Conservation (phyloP, 2,888 invertebrate species). For the Siphlonurus alternatus region DNA sequence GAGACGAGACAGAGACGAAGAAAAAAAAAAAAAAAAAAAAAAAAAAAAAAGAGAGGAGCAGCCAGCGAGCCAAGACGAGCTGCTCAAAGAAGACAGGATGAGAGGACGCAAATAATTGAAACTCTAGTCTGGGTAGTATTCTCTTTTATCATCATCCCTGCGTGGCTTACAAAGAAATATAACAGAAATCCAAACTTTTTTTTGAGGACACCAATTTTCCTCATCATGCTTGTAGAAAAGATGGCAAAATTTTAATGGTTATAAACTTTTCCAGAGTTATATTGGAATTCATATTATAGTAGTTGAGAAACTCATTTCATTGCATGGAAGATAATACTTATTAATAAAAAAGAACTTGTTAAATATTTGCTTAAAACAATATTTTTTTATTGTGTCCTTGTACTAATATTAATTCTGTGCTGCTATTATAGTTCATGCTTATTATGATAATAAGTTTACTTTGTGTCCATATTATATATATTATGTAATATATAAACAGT, state of each 20-base stretch:
- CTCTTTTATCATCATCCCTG: not conserved
- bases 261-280: not conserved
- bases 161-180: not conserved
- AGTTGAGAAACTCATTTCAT: conserved; percentile 2
- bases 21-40: not conserved
- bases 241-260: too few relatives aligned
- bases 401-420: too few relatives aligned
- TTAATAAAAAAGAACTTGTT: not conserved
- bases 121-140: not conserved
- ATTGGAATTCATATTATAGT: conserved; percentile 1
- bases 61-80: not conserved
- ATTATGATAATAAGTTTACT: too few relatives aligned
- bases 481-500: too few relatives aligned
- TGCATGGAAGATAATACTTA: not conserved
- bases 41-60: not conserved
- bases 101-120: not conserved
- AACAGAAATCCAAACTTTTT: not conserved
- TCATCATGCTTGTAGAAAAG: too few relatives aligned
- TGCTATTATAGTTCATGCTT: too few relatives aligned
- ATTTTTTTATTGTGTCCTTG: too few relatives aligned
- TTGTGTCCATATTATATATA: too few relatives aligned
- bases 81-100: not conserved
- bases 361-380: not conserved
- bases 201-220: not conserved
- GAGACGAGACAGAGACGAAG: not conserved